These are phyloP conservation scores for Cantharis rufa DNA, from an alignment of 2,888 invertebrate genomes.

Conservation along the genomic window DNA sequence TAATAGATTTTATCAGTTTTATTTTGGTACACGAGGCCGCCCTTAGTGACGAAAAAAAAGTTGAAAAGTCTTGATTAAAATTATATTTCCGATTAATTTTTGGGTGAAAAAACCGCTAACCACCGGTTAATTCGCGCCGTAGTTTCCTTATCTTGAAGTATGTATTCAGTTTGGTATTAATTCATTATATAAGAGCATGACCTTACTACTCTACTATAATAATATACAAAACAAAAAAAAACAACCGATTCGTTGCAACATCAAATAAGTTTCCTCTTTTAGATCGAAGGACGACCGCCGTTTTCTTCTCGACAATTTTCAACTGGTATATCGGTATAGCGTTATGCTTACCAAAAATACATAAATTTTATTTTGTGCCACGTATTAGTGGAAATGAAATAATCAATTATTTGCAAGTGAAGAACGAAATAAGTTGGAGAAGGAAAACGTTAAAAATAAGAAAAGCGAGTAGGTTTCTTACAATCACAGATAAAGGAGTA, in stretches of 20 bases:
- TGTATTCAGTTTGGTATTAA: neutral
- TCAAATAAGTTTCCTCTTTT: neutral
- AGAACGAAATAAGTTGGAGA: neutral
- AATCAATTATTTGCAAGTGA: neutral
- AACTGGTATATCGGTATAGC: neutral
- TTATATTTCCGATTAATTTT: neutral
- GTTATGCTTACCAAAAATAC: too few species aligned
- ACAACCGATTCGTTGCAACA: neutral
- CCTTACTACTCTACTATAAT: neutral
- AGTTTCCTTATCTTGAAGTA: neutral
- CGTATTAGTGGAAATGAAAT: neutral
- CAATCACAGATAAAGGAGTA: slow-evolving; percentile 34
- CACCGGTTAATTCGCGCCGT: neutral
- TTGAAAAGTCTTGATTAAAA: neutral
- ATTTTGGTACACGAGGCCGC: neutral
- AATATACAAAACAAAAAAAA: neutral
- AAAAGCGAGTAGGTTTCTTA: slow-evolving; percentile 22
- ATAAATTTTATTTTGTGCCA: neutral
- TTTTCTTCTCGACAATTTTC: neutral
- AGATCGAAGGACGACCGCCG: too few species aligned
- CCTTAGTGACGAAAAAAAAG: neutral
- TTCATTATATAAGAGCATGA: neutral
- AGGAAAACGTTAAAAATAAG: neutral
- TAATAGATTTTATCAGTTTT: neutral
- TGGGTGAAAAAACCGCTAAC: neutral